Base-by-base conservation (phyloP, 1,140 invertebrate genomes). In the Odontomachus brunneus region DNA sequence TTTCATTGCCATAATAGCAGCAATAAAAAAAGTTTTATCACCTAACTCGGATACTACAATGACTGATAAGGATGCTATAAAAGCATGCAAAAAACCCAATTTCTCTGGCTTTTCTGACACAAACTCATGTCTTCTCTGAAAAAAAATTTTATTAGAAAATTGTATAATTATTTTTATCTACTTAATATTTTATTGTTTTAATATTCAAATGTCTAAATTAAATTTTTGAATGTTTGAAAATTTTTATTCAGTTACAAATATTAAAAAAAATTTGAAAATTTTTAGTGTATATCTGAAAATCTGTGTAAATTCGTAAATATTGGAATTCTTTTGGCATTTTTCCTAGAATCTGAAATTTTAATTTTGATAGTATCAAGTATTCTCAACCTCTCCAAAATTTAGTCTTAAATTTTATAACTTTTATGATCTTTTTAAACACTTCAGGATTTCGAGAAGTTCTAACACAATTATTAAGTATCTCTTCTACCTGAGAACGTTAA, bases 1-100 rank as follows among this genome's bases (percentile, higher is more conserved):
- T 91, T 98, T 96, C 98, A 99, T 99, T 2, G 99, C 98, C 98
- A 99, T 99, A 84, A 99, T 99, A 88, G 99, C 99, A 55, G 99
- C 99, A 90, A 99, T 99, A 94, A 99, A 99, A 94, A 99, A 99
- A n/a, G 99, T 99, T 94, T 99, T 99, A 94, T 99, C 99, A 0
- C 99, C 99, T 44, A 99, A 94, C 95, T 99, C 99, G 4, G 98
- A 99, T 12, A 99, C 98, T 65, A 99, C 95, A 86, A 99, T 99
- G 44, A 99, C 98, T 48, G 98, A 99, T 78, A 99, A 94, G 0
- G 99, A 97, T 59, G 98, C 98, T 57, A 99, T 91, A 93, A 99
- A 99, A 3, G 97, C 99, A 95, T 99, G 98, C 89, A 98, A 94
- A 94, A 99, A 99, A 67, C 97, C 98, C 29, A 96, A 88, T 89